Percentiles rank a stretch among this genome's conserved stretches.
Evolutionary conservation across 1,140 invertebrate genomes (phyloP).

Genomic region (Eubasilissa regina): DNA sequence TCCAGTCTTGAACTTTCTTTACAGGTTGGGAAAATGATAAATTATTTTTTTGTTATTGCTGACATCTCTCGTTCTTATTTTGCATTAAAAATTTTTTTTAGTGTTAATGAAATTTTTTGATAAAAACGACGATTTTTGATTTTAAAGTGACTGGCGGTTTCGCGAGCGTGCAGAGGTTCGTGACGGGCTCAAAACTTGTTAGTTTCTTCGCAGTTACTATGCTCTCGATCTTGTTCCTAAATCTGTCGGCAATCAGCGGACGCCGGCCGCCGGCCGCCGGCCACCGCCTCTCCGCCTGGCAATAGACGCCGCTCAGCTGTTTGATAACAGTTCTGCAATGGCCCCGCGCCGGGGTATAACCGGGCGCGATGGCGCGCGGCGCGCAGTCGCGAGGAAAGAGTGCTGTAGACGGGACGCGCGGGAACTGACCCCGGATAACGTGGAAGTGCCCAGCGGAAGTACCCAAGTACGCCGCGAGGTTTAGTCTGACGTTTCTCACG

Average conservation of each 20-base stretch:
- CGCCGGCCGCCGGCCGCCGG: not conserved
- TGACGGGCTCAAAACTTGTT: too few relatives aligned
- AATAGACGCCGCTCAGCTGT: conserved; percentile 12
- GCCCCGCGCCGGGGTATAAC: conserved; percentile 34
- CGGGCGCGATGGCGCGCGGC: not conserved
- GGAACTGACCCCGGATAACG: conserved; percentile 44
- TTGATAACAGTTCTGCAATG: conserved; percentile 18
- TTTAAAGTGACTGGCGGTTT: too few relatives aligned
- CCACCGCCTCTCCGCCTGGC: not conserved
- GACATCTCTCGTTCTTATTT: too few relatives aligned
- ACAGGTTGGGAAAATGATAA: too few relatives aligned
- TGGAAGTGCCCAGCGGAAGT: conserved; percentile 52
- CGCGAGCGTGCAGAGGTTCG: too few relatives aligned
- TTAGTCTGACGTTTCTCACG: conserved; percentile 49
- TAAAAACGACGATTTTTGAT: too few relatives aligned
- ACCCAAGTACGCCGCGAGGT: conserved; percentile 41
- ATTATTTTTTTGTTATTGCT: too few relatives aligned
- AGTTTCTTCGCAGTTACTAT: not conserved
- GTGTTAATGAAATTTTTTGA: too few relatives aligned
- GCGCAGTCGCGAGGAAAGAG: conserved; percentile 47
- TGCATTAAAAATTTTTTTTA: too few relatives aligned
- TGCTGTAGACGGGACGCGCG: conserved; percentile 45
- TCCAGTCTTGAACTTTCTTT: too few relatives aligned
- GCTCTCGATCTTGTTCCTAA: not conserved
- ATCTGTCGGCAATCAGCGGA: not conserved